Base-by-base conservation (phyloP, 2,113 vertebrate species). In the Psilopogon haemacephalus region DNA sequence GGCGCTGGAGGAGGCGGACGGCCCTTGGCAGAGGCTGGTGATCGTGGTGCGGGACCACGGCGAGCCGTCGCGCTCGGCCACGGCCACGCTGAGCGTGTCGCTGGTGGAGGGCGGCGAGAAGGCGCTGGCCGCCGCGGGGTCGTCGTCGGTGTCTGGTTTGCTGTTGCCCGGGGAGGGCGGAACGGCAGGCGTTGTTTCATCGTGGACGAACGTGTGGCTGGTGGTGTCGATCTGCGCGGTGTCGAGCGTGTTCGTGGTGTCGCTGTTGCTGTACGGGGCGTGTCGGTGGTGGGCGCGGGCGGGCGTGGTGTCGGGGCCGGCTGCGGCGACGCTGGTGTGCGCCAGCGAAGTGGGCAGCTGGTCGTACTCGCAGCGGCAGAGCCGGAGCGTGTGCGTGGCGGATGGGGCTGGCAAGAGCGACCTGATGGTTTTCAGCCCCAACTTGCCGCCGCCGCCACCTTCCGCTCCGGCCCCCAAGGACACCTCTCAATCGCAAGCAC, bases 1-100 rank as follows among this genome's bases (percentile, higher is more conserved):
- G 55, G 71, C 90, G 68, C 90, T 97, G 91, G 95, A 97, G 80
- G 97, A 97, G 75, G 89, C 94, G 89, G 97, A 97, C 42, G 82
- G 94, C 27, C 93, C 96, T 50, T 91, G 74, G 5, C 96, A 91
- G 58, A 86, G 58, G 8, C 70, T 98, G 68, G 54, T 96, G 18
- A 86, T 98, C 84, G 35, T 97, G 74, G 96, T 97, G 70, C 94
- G 87, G 67, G 97, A 97, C 67, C 77, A 79, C 67, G 80, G 80
- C 18, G 68, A 83, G 46, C 69, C 81, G 48, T 35, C 58, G 58
- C 56, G 37, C 46, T 83, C 80, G 37, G 2, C 46, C 32, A 52
- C 58, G 48, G 80, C 67, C 19, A 72, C 80, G 26, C 68, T 83
- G 14, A 83, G 69, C 58, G 80, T 84, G 48, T 73, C 59, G 20